Percentiles rank a stretch among this genome's conserved stretches.
Conservation (phyloP, 2,888 invertebrate genomes). For the Aporophyla lueneburgensis region DNA sequence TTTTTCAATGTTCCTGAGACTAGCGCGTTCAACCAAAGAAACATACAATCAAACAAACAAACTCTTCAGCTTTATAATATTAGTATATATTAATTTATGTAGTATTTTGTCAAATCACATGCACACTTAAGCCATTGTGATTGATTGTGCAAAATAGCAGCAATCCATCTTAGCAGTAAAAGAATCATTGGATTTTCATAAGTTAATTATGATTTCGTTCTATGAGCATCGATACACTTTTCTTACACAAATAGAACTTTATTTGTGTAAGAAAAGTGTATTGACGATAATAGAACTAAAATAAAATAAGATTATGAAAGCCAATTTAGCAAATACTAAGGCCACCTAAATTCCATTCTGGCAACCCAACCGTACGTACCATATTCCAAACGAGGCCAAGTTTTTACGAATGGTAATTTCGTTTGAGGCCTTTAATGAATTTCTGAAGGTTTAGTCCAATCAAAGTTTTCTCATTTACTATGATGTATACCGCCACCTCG, state of each 20-base stretch:
- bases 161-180: too few species aligned
- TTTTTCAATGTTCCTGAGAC: too few species aligned
- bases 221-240: too few species aligned
- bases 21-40: too few species aligned
- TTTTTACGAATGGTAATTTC: conserved; percentile 81
- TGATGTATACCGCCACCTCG: conserved; percentile 81
- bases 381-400: conserved; percentile 71
- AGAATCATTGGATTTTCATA: not conserved
- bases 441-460: conserved; percentile 83
- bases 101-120: too few species aligned
- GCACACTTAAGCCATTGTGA: not conserved
- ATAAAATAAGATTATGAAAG: not conserved
- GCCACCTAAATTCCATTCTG: conserved; percentile 13
- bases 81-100: too few species aligned
- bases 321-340: not conserved
- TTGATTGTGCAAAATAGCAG: not conserved
- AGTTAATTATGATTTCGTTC: too few species aligned
- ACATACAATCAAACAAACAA: too few species aligned
- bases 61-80: too few species aligned
- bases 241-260: not conserved
- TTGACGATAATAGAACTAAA: not conserved
- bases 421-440: conserved; percentile 85
- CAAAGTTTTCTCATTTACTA: conserved; percentile 88
- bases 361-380: conserved; percentile 50
- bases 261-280: too few species aligned